Conservation (phyloP, 1,140 invertebrate genomes). For the Micrasema longulum region DNA sequence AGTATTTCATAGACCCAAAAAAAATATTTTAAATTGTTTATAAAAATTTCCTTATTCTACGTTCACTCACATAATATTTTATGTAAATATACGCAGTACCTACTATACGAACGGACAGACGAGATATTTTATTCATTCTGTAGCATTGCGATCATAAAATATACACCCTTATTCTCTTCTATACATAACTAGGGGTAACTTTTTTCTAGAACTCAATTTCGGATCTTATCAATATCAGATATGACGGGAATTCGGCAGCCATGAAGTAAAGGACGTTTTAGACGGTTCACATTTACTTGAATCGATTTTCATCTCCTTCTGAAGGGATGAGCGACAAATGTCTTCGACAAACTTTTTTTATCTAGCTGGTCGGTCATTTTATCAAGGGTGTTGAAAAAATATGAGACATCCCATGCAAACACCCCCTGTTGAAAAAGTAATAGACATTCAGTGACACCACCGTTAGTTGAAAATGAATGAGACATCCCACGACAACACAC, state of each 20-base stretch:
- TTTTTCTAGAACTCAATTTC: slow-evolving; percentile 34
- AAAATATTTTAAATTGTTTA: too few species aligned
- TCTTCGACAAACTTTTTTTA: slow-evolving; percentile 18
- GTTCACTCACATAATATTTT: neutral
- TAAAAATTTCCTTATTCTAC: too few species aligned
- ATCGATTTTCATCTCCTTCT: slow-evolving; percentile 35
- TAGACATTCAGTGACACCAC: too few species aligned
- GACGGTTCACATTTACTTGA: slow-evolving; percentile 13
- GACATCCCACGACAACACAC: too few species aligned
- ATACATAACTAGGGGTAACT: neutral
- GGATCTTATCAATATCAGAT: slow-evolving; percentile 37
- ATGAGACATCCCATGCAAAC: too few species aligned
- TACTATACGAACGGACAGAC: neutral
- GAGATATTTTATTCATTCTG: slow-evolving; percentile 5
- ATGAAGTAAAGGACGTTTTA: slow-evolving; percentile 13
- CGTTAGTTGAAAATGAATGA: too few species aligned
- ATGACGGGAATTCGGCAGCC: neutral
- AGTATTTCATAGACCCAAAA: too few species aligned
- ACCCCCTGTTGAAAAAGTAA: too few species aligned
- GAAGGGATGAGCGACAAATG: slow-evolving; percentile 14
- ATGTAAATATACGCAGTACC: neutral
- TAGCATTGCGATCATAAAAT: slow-evolving; percentile 3
- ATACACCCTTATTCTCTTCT: slow-evolving; percentile 6
- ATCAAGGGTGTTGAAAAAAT: slow-evolving; percentile 23
- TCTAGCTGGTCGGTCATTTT: slow-evolving; percentile 15